Percentiles rank a stretch among this genome's conserved stretches.
Conservation (phyloP, 2,888 invertebrate genomes). For the Epistrophe grossulariae region DNA sequence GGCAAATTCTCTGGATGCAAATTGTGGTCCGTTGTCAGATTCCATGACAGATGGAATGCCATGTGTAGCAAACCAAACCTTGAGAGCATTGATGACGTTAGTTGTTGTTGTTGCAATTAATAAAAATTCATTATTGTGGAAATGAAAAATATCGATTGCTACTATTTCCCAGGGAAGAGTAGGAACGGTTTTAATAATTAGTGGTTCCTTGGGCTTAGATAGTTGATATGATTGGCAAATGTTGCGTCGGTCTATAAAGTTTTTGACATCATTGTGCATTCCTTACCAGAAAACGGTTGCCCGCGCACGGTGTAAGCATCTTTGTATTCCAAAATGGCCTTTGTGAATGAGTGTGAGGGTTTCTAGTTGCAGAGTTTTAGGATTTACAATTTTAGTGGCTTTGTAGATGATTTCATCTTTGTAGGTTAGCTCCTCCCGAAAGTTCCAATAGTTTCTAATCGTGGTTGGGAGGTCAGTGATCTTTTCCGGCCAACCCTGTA, state of each 20-base stretch:
- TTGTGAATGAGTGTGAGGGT: constrained; percentile 42
- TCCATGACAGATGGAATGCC: background rate
- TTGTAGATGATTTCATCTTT: constrained; percentile 64
- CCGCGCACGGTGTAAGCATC: constrained; percentile 33
- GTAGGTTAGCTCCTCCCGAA: constrained; percentile 56
- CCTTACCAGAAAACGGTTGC: background rate
- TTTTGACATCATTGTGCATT: background rate
- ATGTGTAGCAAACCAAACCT: constrained; percentile 1
- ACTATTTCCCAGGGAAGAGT: background rate
- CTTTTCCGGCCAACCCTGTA: constrained; percentile 58
- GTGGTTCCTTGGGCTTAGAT: background rate
- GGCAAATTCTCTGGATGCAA: background rate
- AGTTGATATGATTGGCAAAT: background rate
- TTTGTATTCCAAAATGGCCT: constrained; percentile 54
- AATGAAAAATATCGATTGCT: constrained; percentile 1
- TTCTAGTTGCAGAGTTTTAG: constrained; percentile 51
- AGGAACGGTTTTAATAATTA: background rate
- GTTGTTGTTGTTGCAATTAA: background rate
- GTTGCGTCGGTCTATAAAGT: background rate
- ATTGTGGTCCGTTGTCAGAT: background rate
- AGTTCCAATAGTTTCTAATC: constrained; percentile 63
- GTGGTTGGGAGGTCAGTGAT: constrained; percentile 33
- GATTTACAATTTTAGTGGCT: constrained; percentile 59
- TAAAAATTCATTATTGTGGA: background rate
- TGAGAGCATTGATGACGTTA: background rate